phyloP scores from a whole-genome alignment of 92 coral and sea anemone genomes.

The Pocillopora grandis region DNA sequence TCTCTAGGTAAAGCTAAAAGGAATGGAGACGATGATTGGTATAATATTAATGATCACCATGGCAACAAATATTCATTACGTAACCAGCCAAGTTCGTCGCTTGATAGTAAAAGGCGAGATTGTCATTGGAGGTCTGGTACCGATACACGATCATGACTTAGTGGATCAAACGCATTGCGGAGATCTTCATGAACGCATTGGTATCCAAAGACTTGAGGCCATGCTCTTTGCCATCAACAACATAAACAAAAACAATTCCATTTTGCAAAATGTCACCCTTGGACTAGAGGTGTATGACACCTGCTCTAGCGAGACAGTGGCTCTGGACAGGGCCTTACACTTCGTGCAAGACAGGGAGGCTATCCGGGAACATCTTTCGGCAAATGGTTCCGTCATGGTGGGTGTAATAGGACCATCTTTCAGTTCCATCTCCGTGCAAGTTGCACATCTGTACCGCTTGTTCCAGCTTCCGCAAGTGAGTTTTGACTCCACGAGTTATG shows the following conservation, averaged over 20 bases:
- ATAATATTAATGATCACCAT: conserved; percentile 2
- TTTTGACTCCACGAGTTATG: conserved; percentile 83
- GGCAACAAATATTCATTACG: conserved; percentile 10
- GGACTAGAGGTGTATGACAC: conserved; percentile 88
- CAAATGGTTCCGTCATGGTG: conserved; percentile 42
- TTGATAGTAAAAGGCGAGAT: conserved; percentile 58
- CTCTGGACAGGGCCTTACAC: conserved; percentile 80
- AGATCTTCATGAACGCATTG: conserved; percentile 74
- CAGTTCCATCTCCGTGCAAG: conserved; percentile 78
- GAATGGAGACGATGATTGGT: neutral
- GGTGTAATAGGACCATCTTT: conserved; percentile 83
- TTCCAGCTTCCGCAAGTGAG: conserved; percentile 90
- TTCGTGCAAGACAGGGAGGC: conserved; percentile 68
- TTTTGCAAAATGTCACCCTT: conserved; percentile 71
- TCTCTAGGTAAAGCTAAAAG: neutral
- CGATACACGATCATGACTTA: conserved; percentile 76
- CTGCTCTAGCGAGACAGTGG: conserved; percentile 78
- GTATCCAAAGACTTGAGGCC: conserved; percentile 94
- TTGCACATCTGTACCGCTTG: conserved; percentile 79
- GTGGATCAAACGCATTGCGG: conserved; percentile 11
- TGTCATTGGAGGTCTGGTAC: conserved; percentile 85
- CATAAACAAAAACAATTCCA: conserved; percentile 64
- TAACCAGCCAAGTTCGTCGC: conserved; percentile 26
- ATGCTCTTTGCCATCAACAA: conserved; percentile 83
- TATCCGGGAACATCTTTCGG: neutral